Conservation (phyloP, 2,888 invertebrate genomes). For the Ochropleura plecta region DNA sequence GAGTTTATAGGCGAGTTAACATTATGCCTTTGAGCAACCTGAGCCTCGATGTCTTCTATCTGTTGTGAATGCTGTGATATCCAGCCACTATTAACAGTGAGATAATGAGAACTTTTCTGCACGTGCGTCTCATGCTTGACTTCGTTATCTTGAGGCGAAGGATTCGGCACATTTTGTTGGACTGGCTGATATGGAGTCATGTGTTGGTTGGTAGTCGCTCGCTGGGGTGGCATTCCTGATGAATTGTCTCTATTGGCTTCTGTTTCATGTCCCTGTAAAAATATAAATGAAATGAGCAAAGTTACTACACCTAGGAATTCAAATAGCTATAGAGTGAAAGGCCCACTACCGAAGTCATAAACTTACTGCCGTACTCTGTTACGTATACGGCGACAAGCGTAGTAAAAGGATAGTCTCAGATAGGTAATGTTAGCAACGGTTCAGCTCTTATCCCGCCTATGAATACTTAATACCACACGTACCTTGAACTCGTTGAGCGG, state of each 20-base stretch:
- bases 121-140: constrained; percentile 82
- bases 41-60: constrained; percentile 77
- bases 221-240: constrained; percentile 74
- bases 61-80: constrained; percentile 87
- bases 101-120: constrained; percentile 86
- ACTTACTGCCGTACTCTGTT: constrained; percentile 17
- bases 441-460: constrained; percentile 81
- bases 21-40: constrained; percentile 73
- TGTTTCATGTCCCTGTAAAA: constrained; percentile 81
- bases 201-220: constrained; percentile 72
- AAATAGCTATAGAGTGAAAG: neutral
- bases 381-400: constrained; percentile 27
- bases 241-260: constrained; percentile 79
- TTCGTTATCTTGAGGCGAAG: constrained; percentile 75
- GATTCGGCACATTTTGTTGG: constrained; percentile 75
- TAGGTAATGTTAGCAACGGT: constrained; percentile 77
- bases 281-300: constrained; percentile 53
- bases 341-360: constrained; percentile 5
- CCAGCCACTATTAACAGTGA: constrained; percentile 88
- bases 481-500: constrained; percentile 89
- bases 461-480: constrained; percentile 77
- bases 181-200: constrained; percentile 71
- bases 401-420: constrained; percentile 58
- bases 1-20: constrained; percentile 70
- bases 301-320: constrained; percentile 5